These are phyloP conservation scores for Nasua narica DNA, from an alignment of 2,797 vertebrate species.

Conservation along the genomic window DNA sequence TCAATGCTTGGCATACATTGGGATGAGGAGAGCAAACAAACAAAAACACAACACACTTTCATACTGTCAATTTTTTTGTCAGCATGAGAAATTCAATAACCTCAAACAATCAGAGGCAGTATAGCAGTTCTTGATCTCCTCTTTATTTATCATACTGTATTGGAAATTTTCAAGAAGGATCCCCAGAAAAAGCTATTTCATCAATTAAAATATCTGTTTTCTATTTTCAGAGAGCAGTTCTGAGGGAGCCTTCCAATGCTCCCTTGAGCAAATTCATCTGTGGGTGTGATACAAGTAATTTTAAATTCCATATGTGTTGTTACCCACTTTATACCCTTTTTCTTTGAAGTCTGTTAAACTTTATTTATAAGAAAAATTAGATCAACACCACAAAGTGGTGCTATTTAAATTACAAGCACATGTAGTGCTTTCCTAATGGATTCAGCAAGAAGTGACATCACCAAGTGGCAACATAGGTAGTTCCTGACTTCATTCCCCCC, in stretches of 20 bases:
- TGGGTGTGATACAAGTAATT: neutral
- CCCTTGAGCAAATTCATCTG: neutral
- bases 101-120: neutral
- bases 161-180: neutral
- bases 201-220: neutral
- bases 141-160: neutral
- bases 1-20: neutral
- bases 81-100: neutral
- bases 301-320: neutral
- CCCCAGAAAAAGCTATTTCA: neutral
- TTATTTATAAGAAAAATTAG: slow-evolving; percentile 16
- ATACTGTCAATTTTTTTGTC: neutral
- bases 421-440: neutral
- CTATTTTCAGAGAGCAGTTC: neutral
- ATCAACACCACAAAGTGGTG: neutral
- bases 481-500: neutral
- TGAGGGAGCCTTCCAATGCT: neutral
- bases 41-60: neutral
- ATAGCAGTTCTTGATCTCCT: neutral
- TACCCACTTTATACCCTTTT: neutral
- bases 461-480: neutral
- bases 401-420: slow-evolving; percentile 19
- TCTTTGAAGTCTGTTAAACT: neutral
- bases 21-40: neutral
- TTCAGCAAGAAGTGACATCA: neutral